Percentiles rank a stretch among this genome's conserved stretches.
Conservation (phyloP, 2,797 vertebrate genomes). For the Onychomys leucogaster region DNA sequence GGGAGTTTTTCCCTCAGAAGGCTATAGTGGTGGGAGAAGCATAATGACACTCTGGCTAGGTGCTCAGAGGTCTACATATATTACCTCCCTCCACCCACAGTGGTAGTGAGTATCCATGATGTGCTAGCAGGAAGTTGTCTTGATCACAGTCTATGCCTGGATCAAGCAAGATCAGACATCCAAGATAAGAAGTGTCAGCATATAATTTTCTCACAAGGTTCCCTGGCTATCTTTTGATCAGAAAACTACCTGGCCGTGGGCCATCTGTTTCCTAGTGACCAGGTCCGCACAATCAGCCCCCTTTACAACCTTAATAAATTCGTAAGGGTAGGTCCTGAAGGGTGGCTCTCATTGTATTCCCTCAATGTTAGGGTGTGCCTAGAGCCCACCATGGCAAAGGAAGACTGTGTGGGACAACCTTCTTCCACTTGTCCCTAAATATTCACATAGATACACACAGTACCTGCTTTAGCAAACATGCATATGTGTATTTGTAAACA, state of each 20-base stretch:
- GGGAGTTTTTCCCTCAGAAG: too few species aligned
- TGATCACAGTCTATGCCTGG: background rate
- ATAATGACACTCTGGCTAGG: background rate
- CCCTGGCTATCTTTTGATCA: background rate
- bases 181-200: background rate
- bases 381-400: background rate
- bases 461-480: background rate
- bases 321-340: background rate
- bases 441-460: background rate
- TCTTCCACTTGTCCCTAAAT: background rate
- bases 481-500: background rate
- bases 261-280: background rate
- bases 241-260: background rate
- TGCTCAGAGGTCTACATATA: background rate
- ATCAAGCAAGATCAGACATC: background rate
- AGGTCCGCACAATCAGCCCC: background rate
- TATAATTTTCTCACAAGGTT: background rate
- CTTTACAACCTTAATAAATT: background rate
- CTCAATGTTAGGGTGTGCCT: background rate
- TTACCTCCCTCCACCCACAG: background rate
- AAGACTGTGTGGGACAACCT: background rate
- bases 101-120: background rate
- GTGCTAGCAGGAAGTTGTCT: background rate
- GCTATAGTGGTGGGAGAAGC: background rate
- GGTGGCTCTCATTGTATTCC: background rate